Conservation (phyloP, 2,113 vertebrate species). For the Heterocephalus glaber region DNA sequence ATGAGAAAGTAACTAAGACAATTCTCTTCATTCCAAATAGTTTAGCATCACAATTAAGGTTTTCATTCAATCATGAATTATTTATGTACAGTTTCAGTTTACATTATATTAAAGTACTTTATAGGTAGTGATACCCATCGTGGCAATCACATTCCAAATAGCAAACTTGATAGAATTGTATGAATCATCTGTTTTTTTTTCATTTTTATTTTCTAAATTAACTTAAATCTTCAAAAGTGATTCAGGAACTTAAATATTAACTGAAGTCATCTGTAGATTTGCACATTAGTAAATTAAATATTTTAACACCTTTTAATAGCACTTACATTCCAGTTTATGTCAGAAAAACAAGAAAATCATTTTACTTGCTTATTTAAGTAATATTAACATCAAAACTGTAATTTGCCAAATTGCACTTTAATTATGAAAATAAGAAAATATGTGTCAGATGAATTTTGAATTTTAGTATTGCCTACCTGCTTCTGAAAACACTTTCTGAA, state of each 20-base stretch:
- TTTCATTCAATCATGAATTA: conserved; percentile 1
- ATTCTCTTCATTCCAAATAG: background rate
- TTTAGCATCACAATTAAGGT: background rate
- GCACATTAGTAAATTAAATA: conserved; percentile 21
- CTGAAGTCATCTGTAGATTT: background rate
- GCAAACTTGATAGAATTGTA: background rate
- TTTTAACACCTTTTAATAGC: background rate
- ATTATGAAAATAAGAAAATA: background rate
- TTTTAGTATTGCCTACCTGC: background rate
- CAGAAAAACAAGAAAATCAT: background rate
- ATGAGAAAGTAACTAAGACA: background rate
- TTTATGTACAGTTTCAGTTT: background rate
- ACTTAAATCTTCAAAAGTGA: background rate
- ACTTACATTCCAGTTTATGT: background rate
- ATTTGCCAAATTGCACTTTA: conserved; percentile 2
- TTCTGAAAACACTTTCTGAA: background rate
- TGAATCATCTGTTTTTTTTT: background rate
- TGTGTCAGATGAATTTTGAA: background rate
- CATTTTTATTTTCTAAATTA: background rate
- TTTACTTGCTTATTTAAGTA: background rate
- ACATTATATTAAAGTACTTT: background rate
- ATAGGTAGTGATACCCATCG: background rate
- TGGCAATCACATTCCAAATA: background rate
- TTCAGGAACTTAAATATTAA: conserved; percentile 4
- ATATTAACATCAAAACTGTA: background rate